phyloP scores from a whole-genome alignment of 2,888 invertebrate species.

The Synanthedon vespiformis region DNA sequence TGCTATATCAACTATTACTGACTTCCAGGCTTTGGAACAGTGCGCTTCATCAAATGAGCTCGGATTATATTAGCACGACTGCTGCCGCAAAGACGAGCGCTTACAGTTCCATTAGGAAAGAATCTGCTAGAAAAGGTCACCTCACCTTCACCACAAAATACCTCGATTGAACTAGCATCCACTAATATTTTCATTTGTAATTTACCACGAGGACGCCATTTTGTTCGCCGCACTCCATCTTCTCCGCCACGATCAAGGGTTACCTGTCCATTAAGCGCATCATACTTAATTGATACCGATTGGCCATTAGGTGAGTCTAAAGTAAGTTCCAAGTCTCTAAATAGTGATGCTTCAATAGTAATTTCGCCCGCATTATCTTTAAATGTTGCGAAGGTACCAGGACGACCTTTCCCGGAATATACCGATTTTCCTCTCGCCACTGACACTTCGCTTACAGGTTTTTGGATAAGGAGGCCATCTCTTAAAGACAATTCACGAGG shows the following conservation, averaged over 20 bases:
- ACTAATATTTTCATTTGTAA: slow-evolving; percentile 27
- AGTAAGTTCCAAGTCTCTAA: slow-evolving; percentile 20
- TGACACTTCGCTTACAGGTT: slow-evolving; percentile 26
- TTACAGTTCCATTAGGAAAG: slow-evolving; percentile 25
- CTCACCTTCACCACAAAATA: slow-evolving; percentile 39
- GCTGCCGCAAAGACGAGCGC: slow-evolving; percentile 16
- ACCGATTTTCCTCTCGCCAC: slow-evolving; percentile 15
- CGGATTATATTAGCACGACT: slow-evolving; percentile 11
- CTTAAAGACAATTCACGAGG: slow-evolving; percentile 33
- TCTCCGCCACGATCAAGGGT: slow-evolving; percentile 40
- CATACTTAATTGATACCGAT: slow-evolving; percentile 29
- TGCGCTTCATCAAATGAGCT: slow-evolving; percentile 22
- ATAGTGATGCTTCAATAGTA: slow-evolving; percentile 15
- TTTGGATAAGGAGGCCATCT: slow-evolving; percentile 30
- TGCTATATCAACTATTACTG: no score
- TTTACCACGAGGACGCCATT: slow-evolving; percentile 27
- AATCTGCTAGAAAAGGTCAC: slow-evolving; percentile 41
- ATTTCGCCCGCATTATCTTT: slow-evolving; percentile 38
- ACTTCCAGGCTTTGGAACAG: slow-evolving; percentile 9
- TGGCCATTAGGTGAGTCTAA: slow-evolving; percentile 22
- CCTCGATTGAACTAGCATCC: slow-evolving; percentile 45
- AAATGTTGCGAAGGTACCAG: slow-evolving; percentile 13
- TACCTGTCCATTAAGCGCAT: slow-evolving; percentile 18
- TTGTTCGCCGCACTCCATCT: slow-evolving; percentile 35
- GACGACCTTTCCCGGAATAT: slow-evolving; percentile 15